Conservation (phyloP, 2,888 invertebrate species). For the Amphipoea lucens region DNA sequence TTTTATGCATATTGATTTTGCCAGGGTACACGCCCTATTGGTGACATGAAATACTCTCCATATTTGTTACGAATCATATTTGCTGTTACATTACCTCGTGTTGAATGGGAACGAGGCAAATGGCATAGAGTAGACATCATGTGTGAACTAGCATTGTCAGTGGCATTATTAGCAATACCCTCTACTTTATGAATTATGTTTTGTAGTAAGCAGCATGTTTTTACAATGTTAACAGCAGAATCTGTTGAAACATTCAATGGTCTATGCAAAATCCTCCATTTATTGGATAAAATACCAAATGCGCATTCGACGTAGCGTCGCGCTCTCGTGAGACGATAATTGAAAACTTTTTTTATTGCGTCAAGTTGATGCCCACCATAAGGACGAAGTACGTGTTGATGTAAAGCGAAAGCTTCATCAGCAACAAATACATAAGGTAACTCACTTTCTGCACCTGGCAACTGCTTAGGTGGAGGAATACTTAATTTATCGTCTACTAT, state of each 20-base stretch:
- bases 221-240: slow-evolving; percentile 54
- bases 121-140: slow-evolving; percentile 42
- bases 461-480: slow-evolving; percentile 46
- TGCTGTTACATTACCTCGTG: slow-evolving; percentile 61
- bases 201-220: slow-evolving; percentile 57
- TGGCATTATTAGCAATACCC: slow-evolving; percentile 61
- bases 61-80: no score
- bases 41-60: slow-evolving; percentile 40
- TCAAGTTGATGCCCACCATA: slow-evolving; percentile 57
- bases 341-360: slow-evolving; percentile 52
- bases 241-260: slow-evolving; percentile 37
- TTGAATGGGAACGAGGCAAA: slow-evolving; percentile 58
- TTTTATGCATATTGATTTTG: slow-evolving; percentile 61
- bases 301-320: slow-evolving; percentile 19
- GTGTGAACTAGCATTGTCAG: slow-evolving; percentile 61
- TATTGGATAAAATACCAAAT: slow-evolving; percentile 27
- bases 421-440: slow-evolving; percentile 63
- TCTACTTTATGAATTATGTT: slow-evolving; percentile 53
- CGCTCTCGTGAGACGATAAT: slow-evolving; percentile 58
- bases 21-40: slow-evolving; percentile 58
- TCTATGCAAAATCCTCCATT: slow-evolving; percentile 24
- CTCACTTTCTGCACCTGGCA: slow-evolving; percentile 35
- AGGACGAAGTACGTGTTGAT: slow-evolving; percentile 32
- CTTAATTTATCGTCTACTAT: slow-evolving; percentile 50
- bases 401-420: slow-evolving; percentile 64